Base-by-base conservation (phyloP, 2,888 invertebrate genomes). In the Octonoba sinensis region DNA sequence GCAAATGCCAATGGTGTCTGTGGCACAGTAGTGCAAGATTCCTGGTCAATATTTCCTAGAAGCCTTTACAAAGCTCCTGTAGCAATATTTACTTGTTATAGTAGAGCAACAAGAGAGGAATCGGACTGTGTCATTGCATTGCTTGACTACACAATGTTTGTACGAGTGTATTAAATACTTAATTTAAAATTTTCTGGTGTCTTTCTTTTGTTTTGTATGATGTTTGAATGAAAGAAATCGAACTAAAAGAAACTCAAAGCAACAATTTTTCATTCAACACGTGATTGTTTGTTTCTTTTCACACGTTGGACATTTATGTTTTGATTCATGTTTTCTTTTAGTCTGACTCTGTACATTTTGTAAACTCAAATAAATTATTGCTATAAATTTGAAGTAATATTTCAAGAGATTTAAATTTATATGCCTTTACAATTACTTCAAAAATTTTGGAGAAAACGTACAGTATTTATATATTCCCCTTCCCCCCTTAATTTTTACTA, bases 151-250 rank as follows among this genome's bases (percentile, higher is more conserved):
- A 70, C 59, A 59, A 64, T 83, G 71, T 72, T 75, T 82, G 72
- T 82, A 78, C 56, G 70, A 78, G 78, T 83, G 73, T 83, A 83
- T 76, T 83, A 78, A 78, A 83, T 83, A 83, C 83, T 83, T 83
- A 83, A 78, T 69, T 72, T 70, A 44, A 73, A 56, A 77, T 22
- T 57, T 56, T 46, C 15, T 71, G 64, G 72, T 62, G 67, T 79
- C 57, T 82, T 82, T 57, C 64, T 56, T 65, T 64, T 49, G 49
- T 49, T 47, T 69, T 76, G 71, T 77, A 57, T 47, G 15, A 47
- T 56, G 24, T n/a, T 56, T 36, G 36, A 56, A 56, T 15, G 20
- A 27, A 69, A 69, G 20, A 27, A 27, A 27, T 27, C 27, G 27
- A 3, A 36, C 36, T 36, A 36, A 36, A n/a, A n/a, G 8, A 8